Base-by-base conservation (phyloP, 2,888 invertebrate genomes). In the Hyalella azteca region DNA sequence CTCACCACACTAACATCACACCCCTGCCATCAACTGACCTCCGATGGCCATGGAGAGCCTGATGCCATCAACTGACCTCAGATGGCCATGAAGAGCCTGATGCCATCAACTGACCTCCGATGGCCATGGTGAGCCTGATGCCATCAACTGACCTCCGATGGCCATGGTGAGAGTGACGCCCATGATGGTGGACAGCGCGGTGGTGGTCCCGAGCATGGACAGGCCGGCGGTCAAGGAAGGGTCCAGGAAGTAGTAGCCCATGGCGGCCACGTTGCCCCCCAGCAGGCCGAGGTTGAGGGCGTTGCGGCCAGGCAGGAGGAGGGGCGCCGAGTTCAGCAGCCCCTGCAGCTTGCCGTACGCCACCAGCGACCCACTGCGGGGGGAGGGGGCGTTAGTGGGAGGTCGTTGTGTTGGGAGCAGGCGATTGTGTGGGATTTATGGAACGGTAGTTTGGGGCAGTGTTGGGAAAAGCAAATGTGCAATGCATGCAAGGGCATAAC, bases 331-430 rank as follows among this genome's bases (percentile, higher is more conserved):
- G 82, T 91, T 92, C 32, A 96, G 89, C 3, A 93, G 85, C 48
- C 95, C 93, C 89, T 96, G 95, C 73, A 96, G 91, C 90, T 96
- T 96, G 85, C 95, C 95, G 88, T 95, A 96, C 19, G 96, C 96
- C 82, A 96, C 92, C 73, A 96, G 89, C 0, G 95, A 95, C 4
- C 95, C 96, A 85, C 95, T 95, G 88, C 36, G 45, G 3, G 1
- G 1, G 13, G 3, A 19, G 3, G 50, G 15, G 50, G 50, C n/a
- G 50, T 13, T 7, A 50, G 50, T 22, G 50, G 50, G 50, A n/a
- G 45, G 7, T 45, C 9, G 50, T 19, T 7, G 22, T 7, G 13
- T 1, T 2, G 19, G 5, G 49, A 49, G 49, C n/a, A n/a, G n/a
- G n/a, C n/a, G n/a, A n/a, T n/a, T n/a, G n/a, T n/a, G n/a, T n/a